Evolutionary conservation across 2,888 invertebrate species (phyloP), one percentile per base, ranked within the genome.

Genomic region (Helleia helle): DNA sequence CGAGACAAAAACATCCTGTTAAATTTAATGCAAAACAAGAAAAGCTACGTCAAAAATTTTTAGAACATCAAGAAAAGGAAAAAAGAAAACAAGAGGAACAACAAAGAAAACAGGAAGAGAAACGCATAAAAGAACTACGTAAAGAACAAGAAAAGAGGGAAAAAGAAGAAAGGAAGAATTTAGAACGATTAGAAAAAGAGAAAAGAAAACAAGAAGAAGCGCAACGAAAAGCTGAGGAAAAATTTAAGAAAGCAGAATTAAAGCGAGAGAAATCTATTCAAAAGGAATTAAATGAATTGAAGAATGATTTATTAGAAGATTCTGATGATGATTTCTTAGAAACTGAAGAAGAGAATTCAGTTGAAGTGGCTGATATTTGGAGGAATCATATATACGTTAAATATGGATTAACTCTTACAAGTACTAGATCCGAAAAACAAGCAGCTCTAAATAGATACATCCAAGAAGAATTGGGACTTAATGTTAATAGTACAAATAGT

Each of bases 341-440:
- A 43, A 63, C 64, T 1, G 70, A 71, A 42, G 58, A 58, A 46
- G 54, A 63, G 42, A 61, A 63, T 36, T 55, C 63, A 2, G 46
- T 72, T n/a, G 77, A 81, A 36, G 50, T 83, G n/a, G 73, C 75
- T 54, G 74, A 79, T 36, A 53, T 83, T 36, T 83, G 76, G 74
- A 72, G 72, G 51, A 61, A 57, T 34, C 69, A 75, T 37, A 62
- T 83, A 6, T 80, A 72, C 46, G 49, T 63, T 18, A 76, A 75
- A 48, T 77, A 77, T 48, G 73, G 71, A 7, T 57, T 83, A 41
- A 61, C 59, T 28, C 48, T 52, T 22, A 49, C 54, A 13, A 83
- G 75, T 42, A 67, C 68, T 1, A 55, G 61, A 8, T 46, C 72
- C 25, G 74, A 75, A 42, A 77, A 67, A 47, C 63, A 69, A 46